phyloP scores from a whole-genome alignment of 2,113 vertebrate species.

The Vicugna pacos region DNA sequence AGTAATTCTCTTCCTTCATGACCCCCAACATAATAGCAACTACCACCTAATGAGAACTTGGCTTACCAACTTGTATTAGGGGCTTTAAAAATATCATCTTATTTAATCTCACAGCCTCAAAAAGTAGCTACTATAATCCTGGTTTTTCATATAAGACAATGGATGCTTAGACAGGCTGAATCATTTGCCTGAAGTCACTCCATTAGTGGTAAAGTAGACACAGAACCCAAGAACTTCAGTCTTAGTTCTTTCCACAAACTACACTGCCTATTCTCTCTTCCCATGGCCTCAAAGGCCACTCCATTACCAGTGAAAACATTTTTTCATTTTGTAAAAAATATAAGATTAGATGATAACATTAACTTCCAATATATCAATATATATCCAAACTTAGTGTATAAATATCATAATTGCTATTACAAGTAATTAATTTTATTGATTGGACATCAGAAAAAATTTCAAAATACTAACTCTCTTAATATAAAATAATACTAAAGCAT shows the following conservation, averaged over 20 bases:
- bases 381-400: not conserved
- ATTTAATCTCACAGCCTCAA: not conserved
- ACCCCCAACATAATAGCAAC: not conserved
- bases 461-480: not conserved
- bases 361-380: not conserved
- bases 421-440: not conserved
- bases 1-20: not conserved
- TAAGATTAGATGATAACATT: not conserved
- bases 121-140: not conserved
- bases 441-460: conserved; percentile 21
- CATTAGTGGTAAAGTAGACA: not conserved
- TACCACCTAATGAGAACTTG: not conserved
- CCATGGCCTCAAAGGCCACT: not conserved
- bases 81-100: not conserved
- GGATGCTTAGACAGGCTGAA: not conserved
- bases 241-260: not conserved
- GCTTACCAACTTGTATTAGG: not conserved
- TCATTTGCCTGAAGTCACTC: not conserved
- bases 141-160: not conserved
- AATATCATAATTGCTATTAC: not conserved
- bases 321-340: not conserved
- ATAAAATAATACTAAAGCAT: not conserved
- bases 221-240: not conserved
- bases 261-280: not conserved
- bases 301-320: not conserved